A percentile compares a stretch with the other conserved stretches of the same genome.
Evolutionary conservation across 2,113 vertebrate species (phyloP).

Genomic region (Ailurus styani): DNA sequence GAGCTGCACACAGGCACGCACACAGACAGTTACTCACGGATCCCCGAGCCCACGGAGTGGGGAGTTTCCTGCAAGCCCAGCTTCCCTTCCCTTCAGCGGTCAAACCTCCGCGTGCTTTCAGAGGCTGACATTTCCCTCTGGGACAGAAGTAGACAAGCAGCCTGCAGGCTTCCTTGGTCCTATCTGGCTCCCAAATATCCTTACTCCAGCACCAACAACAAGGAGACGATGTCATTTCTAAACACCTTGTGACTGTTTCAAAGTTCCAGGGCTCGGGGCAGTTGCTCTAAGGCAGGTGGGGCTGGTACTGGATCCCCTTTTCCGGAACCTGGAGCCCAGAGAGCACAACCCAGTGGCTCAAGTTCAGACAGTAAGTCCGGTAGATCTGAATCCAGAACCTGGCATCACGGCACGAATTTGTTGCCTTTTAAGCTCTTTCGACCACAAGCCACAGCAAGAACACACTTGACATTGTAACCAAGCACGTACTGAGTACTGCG

Average conservation of each 20-base stretch:
- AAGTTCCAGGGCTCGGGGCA: neutral
- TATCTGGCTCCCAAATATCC: neutral
- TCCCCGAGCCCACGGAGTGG: neutral
- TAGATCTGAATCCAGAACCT: neutral
- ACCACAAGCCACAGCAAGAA: neutral
- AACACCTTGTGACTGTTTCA: neutral
- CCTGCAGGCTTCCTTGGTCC: neutral
- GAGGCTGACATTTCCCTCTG: neutral
- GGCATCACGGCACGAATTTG: neutral
- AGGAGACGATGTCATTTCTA: neutral
- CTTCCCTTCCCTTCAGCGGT: neutral
- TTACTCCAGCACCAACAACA: neutral
- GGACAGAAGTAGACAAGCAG: neutral
- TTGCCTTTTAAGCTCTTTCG: neutral
- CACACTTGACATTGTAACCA: neutral
- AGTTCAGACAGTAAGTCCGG: neutral
- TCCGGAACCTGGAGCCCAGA: neutral
- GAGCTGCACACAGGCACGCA: neutral
- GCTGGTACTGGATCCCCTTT: neutral
- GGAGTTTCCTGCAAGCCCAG: neutral
- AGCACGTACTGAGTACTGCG: neutral
- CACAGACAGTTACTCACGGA: neutral
- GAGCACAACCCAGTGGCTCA: neutral
- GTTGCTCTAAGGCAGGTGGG: neutral
- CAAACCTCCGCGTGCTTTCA: neutral